A percentile compares a stretch with the other conserved stretches of the same genome.
These are phyloP conservation scores for Columbina picui DNA, from an alignment of 2,113 vertebrate species.

Conservation along the genomic window DNA sequence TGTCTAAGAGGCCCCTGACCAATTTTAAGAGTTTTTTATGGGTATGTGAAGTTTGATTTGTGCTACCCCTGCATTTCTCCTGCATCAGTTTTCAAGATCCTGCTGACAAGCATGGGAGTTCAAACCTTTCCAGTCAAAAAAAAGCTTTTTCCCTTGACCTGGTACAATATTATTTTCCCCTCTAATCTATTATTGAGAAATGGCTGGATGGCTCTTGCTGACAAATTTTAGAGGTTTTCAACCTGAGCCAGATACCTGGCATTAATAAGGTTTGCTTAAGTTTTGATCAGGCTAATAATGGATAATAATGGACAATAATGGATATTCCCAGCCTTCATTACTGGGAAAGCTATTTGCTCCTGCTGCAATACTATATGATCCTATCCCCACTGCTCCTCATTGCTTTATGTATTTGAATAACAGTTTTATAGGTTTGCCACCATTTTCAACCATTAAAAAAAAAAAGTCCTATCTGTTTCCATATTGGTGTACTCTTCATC, in stretches of 20 bases:
- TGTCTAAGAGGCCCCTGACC: background rate
- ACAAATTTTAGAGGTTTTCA: background rate
- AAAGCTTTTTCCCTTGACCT: background rate
- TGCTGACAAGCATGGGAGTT: background rate
- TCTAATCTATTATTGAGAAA: background rate
- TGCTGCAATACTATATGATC: background rate
- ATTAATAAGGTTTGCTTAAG: background rate
- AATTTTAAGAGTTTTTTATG: background rate
- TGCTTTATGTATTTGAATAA: background rate
- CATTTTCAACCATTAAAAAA: background rate
- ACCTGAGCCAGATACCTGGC: background rate
- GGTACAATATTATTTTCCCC: rapidly evolving
- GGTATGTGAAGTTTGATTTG: background rate
- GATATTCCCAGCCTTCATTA: background rate
- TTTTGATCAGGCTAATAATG: background rate
- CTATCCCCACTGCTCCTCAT: background rate
- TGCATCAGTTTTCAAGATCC: background rate
- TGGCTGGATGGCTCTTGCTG: background rate
- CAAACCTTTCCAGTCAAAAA: background rate
- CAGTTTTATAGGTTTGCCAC: background rate
- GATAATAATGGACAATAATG: background rate
- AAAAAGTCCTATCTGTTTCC: background rate
- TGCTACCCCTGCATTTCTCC: background rate
- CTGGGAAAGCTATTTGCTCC: background rate
- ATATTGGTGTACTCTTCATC: background rate